phyloP scores from a whole-genome alignment of 2,888 invertebrate species.

The Aethes cnicana region DNA sequence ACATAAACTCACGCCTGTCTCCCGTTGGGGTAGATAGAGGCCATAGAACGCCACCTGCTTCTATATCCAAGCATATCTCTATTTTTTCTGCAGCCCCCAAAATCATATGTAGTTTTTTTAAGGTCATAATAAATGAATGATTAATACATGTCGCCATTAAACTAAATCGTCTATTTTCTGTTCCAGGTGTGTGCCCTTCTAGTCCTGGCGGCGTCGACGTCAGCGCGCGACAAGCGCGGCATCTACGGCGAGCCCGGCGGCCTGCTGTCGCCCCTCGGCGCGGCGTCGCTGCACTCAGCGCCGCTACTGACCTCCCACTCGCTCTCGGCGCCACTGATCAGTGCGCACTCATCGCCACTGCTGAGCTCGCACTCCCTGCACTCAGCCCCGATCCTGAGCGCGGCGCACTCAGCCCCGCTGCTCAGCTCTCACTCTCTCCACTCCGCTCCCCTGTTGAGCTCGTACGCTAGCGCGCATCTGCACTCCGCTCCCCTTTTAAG shows the following conservation, averaged over 20 bases:
- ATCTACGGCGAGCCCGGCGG: conserved; percentile 53
- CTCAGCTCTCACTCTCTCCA: conserved; percentile 26
- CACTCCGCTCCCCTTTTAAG: conserved; percentile 31
- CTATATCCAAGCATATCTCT: no score
- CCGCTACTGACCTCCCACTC: conserved; percentile 32
- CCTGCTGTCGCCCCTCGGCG: conserved; percentile 37
- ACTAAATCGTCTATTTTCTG: background rate
- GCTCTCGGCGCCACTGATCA: conserved; percentile 23
- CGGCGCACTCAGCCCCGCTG: conserved; percentile 28
- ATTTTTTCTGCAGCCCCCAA: no score
- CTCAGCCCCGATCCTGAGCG: no score
- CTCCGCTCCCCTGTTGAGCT: conserved; percentile 34
- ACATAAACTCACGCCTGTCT: no score
- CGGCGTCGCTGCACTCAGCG: conserved; percentile 34
- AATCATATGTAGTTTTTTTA: background rate
- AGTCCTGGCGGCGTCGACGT: conserved; percentile 46
- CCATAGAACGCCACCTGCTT: no score
- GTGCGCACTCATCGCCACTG: conserved; percentile 6
- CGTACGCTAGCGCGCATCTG: conserved; percentile 31
- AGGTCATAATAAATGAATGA: background rate
- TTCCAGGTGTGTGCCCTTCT: conserved; percentile 47
- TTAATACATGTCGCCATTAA: background rate
- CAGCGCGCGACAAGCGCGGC: conserved; percentile 55
- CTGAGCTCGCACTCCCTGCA: conserved; percentile 28
- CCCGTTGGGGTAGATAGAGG: no score